These are phyloP conservation scores for Chloroclysta siterata DNA, from an alignment of 2,888 invertebrate species.

Conservation along the genomic window DNA sequence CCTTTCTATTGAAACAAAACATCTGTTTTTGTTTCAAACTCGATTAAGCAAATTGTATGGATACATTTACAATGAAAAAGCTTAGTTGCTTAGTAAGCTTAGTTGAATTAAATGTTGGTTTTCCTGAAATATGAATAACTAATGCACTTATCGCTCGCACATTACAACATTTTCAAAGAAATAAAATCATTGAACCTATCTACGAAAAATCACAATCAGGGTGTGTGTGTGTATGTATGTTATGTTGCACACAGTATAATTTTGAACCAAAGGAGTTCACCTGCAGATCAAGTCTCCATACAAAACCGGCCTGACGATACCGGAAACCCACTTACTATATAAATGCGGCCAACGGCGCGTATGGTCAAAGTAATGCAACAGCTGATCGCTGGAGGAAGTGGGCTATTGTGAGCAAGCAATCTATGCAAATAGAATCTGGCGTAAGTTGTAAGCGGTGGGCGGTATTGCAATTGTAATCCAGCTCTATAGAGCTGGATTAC, in stretches of 20 bases:
- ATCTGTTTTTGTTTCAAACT: conserved; percentile 35
- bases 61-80: conserved; percentile 16
- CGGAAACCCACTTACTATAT: conserved; percentile 1
- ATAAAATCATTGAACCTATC: no score
- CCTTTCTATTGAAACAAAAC: conserved; percentile 36
- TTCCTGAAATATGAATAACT: no score
- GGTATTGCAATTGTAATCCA: not conserved
- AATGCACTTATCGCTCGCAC: no score
- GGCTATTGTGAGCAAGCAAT: conserved; percentile 57
- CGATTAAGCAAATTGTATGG: conserved; percentile 35
- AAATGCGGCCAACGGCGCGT: conserved; percentile 1
- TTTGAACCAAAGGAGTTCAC: no score
- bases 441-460: conserved; percentile 39
- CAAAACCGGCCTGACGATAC: no score
- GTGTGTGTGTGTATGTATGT: no score
- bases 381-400: conserved; percentile 51
- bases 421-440: conserved; percentile 57
- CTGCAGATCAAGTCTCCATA: no score
- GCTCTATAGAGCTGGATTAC: no score
- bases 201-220: no score
- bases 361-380: conserved; percentile 55
- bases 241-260: no score
- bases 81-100: no score
- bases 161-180: not conserved
- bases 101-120: no score